Evolutionary conservation across 1,140 invertebrate genomes (phyloP).

Genomic region (Drosophila pachea): DNA sequence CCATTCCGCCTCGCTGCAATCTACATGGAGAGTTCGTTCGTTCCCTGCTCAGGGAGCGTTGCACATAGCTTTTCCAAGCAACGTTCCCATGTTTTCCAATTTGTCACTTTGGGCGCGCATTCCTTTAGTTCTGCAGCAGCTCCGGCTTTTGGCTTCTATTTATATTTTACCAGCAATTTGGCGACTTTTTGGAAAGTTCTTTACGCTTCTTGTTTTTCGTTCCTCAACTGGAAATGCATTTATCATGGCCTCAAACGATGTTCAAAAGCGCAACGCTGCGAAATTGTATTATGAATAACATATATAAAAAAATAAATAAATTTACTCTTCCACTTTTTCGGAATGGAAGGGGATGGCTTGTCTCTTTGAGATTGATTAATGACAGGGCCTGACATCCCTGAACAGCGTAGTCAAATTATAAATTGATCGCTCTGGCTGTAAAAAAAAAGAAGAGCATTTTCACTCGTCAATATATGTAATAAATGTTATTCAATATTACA

Average conservation of each 20-base stretch:
- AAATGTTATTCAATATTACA: conserved; percentile 1
- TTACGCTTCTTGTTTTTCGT: conserved; percentile 18
- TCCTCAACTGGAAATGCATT: conserved; percentile 13
- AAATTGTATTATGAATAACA: too few relatives aligned
- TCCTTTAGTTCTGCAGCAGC: conserved; percentile 44
- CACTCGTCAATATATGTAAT: background rate
- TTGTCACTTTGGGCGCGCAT: conserved; percentile 57
- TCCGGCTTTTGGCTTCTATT: conserved; percentile 43
- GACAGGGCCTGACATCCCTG: background rate
- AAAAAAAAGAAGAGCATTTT: background rate
- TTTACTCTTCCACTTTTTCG: conserved; percentile 11
- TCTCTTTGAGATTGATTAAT: conserved; percentile 38
- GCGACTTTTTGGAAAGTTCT: conserved; percentile 56
- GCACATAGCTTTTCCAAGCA: conserved; percentile 32
- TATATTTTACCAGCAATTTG: conserved; percentile 46
- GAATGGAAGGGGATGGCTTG: background rate
- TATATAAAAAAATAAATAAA: conserved; percentile 1
- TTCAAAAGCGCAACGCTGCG: too few relatives aligned
- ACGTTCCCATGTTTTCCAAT: conserved; percentile 57
- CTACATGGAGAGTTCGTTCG: background rate
- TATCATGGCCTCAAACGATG: conserved; percentile 2
- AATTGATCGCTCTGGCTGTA: conserved; percentile 3
- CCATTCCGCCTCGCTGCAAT: conserved; percentile 16
- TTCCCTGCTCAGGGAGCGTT: background rate
- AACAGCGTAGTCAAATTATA: conserved; percentile 1